A percentile compares a stretch with the other conserved stretches of the same genome.
Evolutionary conservation across 2,797 vertebrate genomes (phyloP).

Genomic region (Okamejei kenojei): DNA sequence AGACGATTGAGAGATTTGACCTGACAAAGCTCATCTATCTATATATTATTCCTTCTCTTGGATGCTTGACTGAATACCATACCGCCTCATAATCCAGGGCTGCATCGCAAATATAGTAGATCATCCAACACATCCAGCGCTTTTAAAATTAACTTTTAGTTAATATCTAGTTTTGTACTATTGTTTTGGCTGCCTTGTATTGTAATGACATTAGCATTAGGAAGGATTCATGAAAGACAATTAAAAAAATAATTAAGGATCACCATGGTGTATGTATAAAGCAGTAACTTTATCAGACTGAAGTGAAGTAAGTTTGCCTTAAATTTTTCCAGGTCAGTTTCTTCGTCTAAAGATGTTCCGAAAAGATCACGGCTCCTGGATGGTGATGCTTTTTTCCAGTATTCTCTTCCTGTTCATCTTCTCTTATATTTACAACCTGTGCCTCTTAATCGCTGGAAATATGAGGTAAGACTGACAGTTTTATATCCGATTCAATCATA

Average conservation of each 20-base stretch:
- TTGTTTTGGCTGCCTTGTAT: not conserved
- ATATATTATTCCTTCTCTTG: too few relatives aligned
- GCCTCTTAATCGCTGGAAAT: slow-evolving; percentile 80
- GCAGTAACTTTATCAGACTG: not conserved
- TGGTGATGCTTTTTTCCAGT: slow-evolving; percentile 97
- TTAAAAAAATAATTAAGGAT: not conserved
- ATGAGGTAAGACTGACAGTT: slow-evolving; percentile 69
- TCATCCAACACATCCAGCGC: not conserved
- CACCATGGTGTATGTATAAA: not conserved
- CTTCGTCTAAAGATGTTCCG: slow-evolving; percentile 94
- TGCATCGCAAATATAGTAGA: not conserved
- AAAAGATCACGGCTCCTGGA: slow-evolving; percentile 95
- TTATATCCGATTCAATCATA: not conserved
- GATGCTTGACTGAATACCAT: not conserved
- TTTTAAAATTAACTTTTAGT: not conserved
- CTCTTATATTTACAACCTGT: slow-evolving; percentile 91
- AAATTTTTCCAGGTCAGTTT: slow-evolving; percentile 69
- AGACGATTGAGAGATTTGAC: not conserved
- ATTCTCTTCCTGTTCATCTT: slow-evolving; percentile 97
- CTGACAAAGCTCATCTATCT: not conserved
- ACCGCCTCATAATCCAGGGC: not conserved
- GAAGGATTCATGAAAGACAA: not conserved
- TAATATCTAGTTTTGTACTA: not conserved
- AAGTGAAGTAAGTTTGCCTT: slow-evolving; percentile 24
- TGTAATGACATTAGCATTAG: not conserved